Conservation (phyloP, 2,888 invertebrate species). For the Silvanus unidentatus region DNA sequence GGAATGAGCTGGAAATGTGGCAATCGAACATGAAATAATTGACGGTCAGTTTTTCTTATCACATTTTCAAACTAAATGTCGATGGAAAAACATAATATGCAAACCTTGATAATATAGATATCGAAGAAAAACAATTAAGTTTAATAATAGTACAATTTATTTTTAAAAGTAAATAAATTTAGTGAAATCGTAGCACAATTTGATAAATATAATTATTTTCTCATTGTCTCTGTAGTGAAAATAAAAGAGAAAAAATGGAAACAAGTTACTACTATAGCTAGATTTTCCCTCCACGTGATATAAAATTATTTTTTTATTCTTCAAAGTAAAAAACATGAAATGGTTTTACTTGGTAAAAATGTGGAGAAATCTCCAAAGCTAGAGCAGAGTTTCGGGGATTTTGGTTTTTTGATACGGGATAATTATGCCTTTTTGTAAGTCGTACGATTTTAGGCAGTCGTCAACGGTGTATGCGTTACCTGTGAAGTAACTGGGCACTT, state of each 20-base stretch:
- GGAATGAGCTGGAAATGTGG: slow-evolving; percentile 1
- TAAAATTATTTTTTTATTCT: slow-evolving; percentile 42
- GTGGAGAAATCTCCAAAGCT: slow-evolving; percentile 10
- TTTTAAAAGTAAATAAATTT: slow-evolving; percentile 20
- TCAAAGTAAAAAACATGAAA: slow-evolving; percentile 17
- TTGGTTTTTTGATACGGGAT: slow-evolving; percentile 38
- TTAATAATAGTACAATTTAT: slow-evolving; percentile 21
- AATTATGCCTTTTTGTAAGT: slow-evolving; percentile 36
- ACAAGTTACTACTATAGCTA: slow-evolving; percentile 26
- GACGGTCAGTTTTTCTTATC: too few species aligned
- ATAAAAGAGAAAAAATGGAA: slow-evolving; percentile 19
- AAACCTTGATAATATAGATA: slow-evolving; percentile 3
- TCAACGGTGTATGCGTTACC: slow-evolving; percentile 43
- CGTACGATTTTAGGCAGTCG: slow-evolving; percentile 30
- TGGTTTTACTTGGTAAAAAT: neutral
- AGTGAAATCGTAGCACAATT: slow-evolving; percentile 30
- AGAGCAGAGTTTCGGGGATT: too few species aligned
- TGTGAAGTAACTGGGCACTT: slow-evolving; percentile 33
- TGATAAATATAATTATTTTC: slow-evolving; percentile 13
- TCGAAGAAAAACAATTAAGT: slow-evolving; percentile 1
- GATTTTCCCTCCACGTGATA: slow-evolving; percentile 42
- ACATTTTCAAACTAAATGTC: too few species aligned
- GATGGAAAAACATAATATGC: too few species aligned
- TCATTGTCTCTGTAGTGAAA: slow-evolving; percentile 16
- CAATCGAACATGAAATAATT: slow-evolving; percentile 1